Conservation (phyloP, 2,113 vertebrate species). For the Solea solea region DNA sequence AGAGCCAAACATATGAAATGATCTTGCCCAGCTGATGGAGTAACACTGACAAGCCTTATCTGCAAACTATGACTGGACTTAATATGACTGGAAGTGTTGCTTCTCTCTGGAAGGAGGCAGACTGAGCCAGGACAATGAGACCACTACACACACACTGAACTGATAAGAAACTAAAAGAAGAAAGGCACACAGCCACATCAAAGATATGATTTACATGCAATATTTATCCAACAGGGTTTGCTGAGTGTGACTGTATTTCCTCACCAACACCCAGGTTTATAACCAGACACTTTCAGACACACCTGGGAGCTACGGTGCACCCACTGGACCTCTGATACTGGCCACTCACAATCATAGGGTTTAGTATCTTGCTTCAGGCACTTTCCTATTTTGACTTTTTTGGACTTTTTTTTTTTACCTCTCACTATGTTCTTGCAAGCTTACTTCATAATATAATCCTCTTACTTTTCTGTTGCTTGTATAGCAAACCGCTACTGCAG, state of each 20-base stretch:
- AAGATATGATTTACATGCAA: conserved; percentile 11
- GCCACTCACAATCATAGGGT: not conserved
- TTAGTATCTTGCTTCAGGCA: not conserved
- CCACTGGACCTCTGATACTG: conserved; percentile 2
- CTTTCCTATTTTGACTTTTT: not conserved
- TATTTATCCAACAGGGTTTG: conserved; percentile 29
- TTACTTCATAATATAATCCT: not conserved
- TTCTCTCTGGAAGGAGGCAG: conserved; percentile 14
- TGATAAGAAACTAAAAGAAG: conserved; percentile 35
- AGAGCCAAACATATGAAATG: conserved; percentile 29
- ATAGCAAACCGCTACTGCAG: not conserved
- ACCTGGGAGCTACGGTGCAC: conserved; percentile 21
- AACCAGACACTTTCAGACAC: conserved; percentile 39
- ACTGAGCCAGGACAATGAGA: conserved; percentile 23
- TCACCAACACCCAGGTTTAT: conserved; percentile 39
- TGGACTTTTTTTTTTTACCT: not conserved
- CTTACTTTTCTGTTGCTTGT: not conserved
- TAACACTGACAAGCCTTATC: conserved; percentile 35
- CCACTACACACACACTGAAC: conserved; percentile 8
- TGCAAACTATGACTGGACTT: conserved; percentile 3
- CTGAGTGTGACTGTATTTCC: conserved; percentile 25
- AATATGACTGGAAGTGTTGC: conserved; percentile 14
- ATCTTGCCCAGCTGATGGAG: conserved; percentile 7
- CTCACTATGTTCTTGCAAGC: not conserved
- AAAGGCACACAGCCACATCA: conserved; percentile 16